phyloP scores from a whole-genome alignment of 1,140 invertebrate species.

The Luehdorfia chinensis region DNA sequence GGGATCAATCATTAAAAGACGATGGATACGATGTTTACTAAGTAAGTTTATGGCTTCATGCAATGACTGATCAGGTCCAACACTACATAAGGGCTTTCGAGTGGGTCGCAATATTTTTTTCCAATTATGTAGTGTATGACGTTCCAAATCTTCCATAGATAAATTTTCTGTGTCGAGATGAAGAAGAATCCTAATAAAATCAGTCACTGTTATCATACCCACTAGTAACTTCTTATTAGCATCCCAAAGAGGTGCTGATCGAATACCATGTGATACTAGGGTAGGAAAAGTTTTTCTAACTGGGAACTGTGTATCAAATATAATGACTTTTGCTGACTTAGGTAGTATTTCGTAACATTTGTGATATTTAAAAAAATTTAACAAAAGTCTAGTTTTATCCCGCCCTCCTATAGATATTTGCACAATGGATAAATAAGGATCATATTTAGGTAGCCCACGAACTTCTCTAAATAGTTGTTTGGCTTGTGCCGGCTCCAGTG shows the following conservation, averaged over 20 bases:
- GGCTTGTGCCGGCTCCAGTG: constrained; percentile 61
- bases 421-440: constrained; percentile 70
- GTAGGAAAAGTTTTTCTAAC: constrained; percentile 72
- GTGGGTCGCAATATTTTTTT: constrained; percentile 58
- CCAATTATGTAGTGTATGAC: constrained; percentile 65
- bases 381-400: constrained; percentile 67
- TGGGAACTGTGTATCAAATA: constrained; percentile 70
- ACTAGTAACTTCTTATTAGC: constrained; percentile 62
- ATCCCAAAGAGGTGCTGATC: constrained; percentile 69
- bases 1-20: constrained; percentile 65
- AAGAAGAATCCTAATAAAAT: constrained; percentile 67
- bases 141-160: constrained; percentile 64
- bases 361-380: constrained; percentile 73
- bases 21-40: constrained; percentile 63
- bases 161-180: constrained; percentile 59
- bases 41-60: constrained; percentile 70
- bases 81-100: constrained; percentile 57
- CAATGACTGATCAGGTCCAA: constrained; percentile 64
- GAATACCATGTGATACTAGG: constrained; percentile 65
- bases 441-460: constrained; percentile 65
- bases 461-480: constrained; percentile 72
- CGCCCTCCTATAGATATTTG: constrained; percentile 69
- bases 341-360: constrained; percentile 72
- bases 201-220: constrained; percentile 69
- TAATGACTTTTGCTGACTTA: constrained; percentile 72